Conservation (phyloP, 2,888 invertebrate genomes). For the Chrysina gloriosa region DNA sequence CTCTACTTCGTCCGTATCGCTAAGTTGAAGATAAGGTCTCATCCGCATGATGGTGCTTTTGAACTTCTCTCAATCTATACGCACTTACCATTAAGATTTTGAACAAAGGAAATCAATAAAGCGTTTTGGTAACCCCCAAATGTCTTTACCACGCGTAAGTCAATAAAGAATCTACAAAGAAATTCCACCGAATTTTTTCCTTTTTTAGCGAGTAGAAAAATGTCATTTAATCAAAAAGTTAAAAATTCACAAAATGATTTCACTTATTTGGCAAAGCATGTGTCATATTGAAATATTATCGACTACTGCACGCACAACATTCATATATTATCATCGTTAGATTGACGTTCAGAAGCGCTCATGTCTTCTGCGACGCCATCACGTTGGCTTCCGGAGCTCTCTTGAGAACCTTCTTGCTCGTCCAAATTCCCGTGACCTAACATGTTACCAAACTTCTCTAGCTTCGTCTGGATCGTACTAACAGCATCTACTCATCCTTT, state of each 20-base stretch:
- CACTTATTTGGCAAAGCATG: slow-evolving; percentile 12
- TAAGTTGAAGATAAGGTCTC: too few relatives aligned
- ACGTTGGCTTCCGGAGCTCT: slow-evolving; percentile 1
- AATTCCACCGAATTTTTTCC: too few relatives aligned
- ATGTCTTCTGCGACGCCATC: slow-evolving; percentile 34
- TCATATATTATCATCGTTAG: background rate
- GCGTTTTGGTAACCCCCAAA: too few relatives aligned
- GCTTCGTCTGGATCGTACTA: slow-evolving; percentile 52
- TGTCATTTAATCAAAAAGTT: slow-evolving; percentile 18
- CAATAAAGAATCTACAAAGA: too few relatives aligned
- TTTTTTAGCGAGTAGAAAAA: slow-evolving; percentile 8
- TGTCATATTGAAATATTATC: slow-evolving; percentile 20
- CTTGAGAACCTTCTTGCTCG: slow-evolving; percentile 33
- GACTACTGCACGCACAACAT: background rate
- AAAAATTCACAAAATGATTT: slow-evolving; percentile 22
- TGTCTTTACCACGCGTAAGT: too few relatives aligned
- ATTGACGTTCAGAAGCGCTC: background rate
- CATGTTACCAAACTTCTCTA: slow-evolving; percentile 53
- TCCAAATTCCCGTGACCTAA: slow-evolving; percentile 46
- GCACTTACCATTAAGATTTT: too few relatives aligned
- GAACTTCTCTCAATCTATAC: too few relatives aligned
- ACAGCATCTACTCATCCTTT: slow-evolving; percentile 53
- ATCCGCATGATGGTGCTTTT: too few relatives aligned
- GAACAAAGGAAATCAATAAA: too few relatives aligned
- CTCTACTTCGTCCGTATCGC: too few relatives aligned